These are phyloP conservation scores for Antheraea yamamai DNA, from an alignment of 2,888 invertebrate genomes.

Conservation along the genomic window DNA sequence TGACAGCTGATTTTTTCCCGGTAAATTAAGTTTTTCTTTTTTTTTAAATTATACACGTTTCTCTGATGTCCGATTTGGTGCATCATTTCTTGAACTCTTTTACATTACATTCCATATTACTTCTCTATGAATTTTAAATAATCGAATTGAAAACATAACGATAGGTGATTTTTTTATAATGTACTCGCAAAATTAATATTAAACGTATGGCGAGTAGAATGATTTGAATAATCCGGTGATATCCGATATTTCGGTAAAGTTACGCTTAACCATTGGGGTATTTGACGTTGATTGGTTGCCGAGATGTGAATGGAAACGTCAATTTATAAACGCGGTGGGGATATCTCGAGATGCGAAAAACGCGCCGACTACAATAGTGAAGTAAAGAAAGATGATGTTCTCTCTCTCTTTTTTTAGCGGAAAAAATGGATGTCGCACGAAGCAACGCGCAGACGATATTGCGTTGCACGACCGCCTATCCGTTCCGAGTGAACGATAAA, in stretches of 20 bases:
- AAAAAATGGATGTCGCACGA: constrained; percentile 64
- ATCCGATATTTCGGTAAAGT: background rate
- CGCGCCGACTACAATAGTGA: background rate
- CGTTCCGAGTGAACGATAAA: constrained; percentile 73
- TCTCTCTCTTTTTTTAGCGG: constrained; percentile 68
- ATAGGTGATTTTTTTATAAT: background rate
- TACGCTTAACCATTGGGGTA: background rate
- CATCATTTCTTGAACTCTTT: background rate
- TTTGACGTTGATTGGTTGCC: background rate
- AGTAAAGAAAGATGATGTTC: background rate
- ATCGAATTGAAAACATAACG: background rate
- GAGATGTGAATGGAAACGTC: background rate
- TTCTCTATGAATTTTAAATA: background rate
- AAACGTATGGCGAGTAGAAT: background rate
- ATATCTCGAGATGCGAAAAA: background rate
- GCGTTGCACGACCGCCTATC: constrained; percentile 69
- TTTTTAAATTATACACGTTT: background rate
- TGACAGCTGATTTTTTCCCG: constrained; percentile 3
- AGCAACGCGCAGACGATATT: constrained; percentile 68
- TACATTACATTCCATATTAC: background rate
- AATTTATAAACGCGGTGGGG: background rate
- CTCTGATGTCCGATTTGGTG: background rate
- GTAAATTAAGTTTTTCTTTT: background rate
- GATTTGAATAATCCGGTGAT: background rate
- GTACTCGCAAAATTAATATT: background rate